phyloP scores from a whole-genome alignment of 2,113 vertebrate genomes.

The Amia ocellicauda region DNA sequence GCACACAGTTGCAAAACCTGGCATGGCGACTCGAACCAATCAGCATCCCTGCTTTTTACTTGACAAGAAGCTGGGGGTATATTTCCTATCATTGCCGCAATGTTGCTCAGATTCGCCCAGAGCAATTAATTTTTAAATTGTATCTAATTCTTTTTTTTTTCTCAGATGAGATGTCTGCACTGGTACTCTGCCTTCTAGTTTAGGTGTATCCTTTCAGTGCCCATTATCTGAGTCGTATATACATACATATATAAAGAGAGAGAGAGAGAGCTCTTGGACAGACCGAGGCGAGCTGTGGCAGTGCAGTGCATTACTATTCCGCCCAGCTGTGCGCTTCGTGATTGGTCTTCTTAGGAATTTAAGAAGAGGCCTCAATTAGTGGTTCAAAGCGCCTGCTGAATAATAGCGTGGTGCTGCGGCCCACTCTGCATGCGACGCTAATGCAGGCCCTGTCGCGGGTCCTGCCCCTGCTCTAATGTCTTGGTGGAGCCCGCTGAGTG shows the following conservation, averaged over 20 bases:
- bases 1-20: too few relatives aligned
- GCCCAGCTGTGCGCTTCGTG: slow-evolving; percentile 35
- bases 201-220: neutral
- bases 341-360: slow-evolving; percentile 57
- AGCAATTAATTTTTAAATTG: too few relatives aligned
- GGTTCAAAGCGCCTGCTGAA: slow-evolving; percentile 31
- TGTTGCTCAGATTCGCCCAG: too few relatives aligned
- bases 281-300: too few relatives aligned
- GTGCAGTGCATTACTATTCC: slow-evolving; percentile 24
- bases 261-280: too few relatives aligned
- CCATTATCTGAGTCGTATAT: too few relatives aligned
- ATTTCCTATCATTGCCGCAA: too few relatives aligned
- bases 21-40: too few relatives aligned
- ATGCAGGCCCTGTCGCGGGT: slow-evolving; percentile 44
- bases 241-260: too few relatives aligned
- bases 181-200: neutral
- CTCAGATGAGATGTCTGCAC: neutral
- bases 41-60: too few relatives aligned
- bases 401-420: slow-evolving; percentile 15
- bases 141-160: neutral
- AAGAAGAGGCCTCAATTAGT: slow-evolving; percentile 59
- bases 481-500: slow-evolving; percentile 31
- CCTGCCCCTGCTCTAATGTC: slow-evolving; percentile 53
- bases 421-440: slow-evolving; percentile 52
- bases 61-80: too few relatives aligned